These are phyloP conservation scores for Oncopeltus fasciatus DNA, from an alignment of 1,140 invertebrate genomes.

Conservation along the genomic window DNA sequence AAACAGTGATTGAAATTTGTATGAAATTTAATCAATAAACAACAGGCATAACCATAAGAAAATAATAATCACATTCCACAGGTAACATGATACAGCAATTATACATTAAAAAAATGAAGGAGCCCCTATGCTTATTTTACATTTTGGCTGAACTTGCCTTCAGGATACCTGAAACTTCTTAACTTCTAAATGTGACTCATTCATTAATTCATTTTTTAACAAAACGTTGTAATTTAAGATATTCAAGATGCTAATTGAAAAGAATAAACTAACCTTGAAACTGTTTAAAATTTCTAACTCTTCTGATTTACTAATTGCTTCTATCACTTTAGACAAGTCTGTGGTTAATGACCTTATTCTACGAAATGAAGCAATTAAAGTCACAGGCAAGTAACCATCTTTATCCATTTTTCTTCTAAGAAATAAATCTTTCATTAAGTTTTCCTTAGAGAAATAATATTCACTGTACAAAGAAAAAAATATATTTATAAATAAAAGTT, in stretches of 20 bases:
- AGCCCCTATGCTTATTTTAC: too few species aligned
- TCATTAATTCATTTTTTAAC: too few species aligned
- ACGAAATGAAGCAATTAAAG: constrained; percentile 89
- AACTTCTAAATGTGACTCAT: too few species aligned
- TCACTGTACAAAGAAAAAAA: constrained; percentile 52
- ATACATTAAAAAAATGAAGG: too few species aligned
- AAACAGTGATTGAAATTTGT: too few species aligned
- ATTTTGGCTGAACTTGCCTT: too few species aligned
- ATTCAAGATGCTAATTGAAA: not conserved
- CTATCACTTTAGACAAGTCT: constrained; percentile 67
- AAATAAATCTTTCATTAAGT: constrained; percentile 90
- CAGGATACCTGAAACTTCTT: too few species aligned
- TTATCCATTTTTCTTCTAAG: constrained; percentile 89
- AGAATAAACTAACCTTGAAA: constrained; percentile 43
- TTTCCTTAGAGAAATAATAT: constrained; percentile 98
- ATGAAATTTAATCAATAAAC: too few species aligned
- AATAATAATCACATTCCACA: too few species aligned
- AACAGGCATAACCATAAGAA: too few species aligned
- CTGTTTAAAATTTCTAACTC: constrained; percentile 65
- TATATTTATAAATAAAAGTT: not conserved
- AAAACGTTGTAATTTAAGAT: not conserved
- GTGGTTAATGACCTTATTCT: constrained; percentile 75
- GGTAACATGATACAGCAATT: too few species aligned
- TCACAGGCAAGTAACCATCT: constrained; percentile 83
- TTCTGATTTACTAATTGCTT: constrained; percentile 65